Base-by-base conservation (phyloP, 2,888 invertebrate species). In the Galerucella calmariensis region DNA sequence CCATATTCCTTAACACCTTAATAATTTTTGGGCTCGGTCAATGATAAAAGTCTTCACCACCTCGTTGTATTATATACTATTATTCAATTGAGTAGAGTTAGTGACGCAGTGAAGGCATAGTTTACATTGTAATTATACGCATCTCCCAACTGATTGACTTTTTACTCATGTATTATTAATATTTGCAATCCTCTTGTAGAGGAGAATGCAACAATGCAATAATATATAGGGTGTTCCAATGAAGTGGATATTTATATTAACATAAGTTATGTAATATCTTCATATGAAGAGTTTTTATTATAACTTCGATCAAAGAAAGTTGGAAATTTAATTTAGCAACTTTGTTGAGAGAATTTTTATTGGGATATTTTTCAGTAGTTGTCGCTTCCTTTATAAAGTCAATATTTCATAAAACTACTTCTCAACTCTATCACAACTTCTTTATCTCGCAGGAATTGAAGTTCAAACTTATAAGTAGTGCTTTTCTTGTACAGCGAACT, bases 321-420 rank as follows among this genome's bases (percentile, higher is more conserved):
- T 70, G 53, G 20, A 70, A 70, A 63, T 70, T 63, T 56, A 63
- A 70, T 70, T 70, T 63, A 70, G 10, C n/a, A 63, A 70, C 20
- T 63, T 41, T 53, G 51, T 53, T 14, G 35, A 27, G 53, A 41
- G 14, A 41, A 71, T 67, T 67, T 70, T 70, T 44, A 62, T 66
- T 62, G 74, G 67, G 61, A 67, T 48, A 61, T 59, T 69, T 72
- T 72, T 67, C 35, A 56, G 72, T 61, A 53, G 59, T 65, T 66
- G 65, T 68, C 66, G 62, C 65, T 59, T 63, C 58, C 63, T 70
- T 74, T 67, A 56, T 65, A 67, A 46, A 75, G 71, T 76, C 73
- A 67, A 76, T 76, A 76, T 76, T 74, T 76, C 76, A 76, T 76
- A 74, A 76, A 76, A 76, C 76, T 74, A 71, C 76, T 76, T 62